Evolutionary conservation across 2,888 invertebrate genomes (phyloP), one percentile per base, ranked within the genome.

Genomic region (Dorcus hopei): DNA sequence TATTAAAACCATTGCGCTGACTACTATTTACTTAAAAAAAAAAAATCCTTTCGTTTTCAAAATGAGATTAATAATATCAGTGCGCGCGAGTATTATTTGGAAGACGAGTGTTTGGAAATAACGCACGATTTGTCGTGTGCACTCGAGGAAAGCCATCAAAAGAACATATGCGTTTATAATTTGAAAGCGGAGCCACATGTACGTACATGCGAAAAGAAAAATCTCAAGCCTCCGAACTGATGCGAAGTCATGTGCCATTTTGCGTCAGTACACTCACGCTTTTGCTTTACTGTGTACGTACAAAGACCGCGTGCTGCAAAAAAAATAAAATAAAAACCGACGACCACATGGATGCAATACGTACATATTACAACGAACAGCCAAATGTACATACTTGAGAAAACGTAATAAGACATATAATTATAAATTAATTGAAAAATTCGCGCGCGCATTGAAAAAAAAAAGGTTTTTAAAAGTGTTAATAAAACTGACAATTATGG

Each of bases 111-210:
- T 33, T 19, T 33, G 26, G 26, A 33, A 33, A 6, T 33, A 33
- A 33, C 26, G 26, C 26, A 33, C 26, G 26, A 33, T 33, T 33
- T 33, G 26, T 33, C 26, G 26, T 33, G 26, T 33, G 49, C 48
- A 55, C 49, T 33, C 38, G 49, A 55, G 41, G 41, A 49, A 41
- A 40, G 38, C 49, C 49, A 42, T 49, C 49, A 55, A 49, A 55
- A 49, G 54, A 61, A 57, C 63, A 63, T 54, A 63, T 63, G 63
- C 53, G 59, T 57, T 53, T 56, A 47, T 59, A 33, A 57, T 63
- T 61, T 63, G 61, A 63, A 63, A 61, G 63, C 63, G 61, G 59
- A 57, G 59, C 63, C 63, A 61, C 61, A 59, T 63, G 63, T 59
- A 59, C 19, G 61, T 59, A 49, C 56, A 38, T 59, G 52, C 51